These are phyloP conservation scores for Alethe diademata DNA, from an alignment of 2,113 vertebrate species.

Conservation along the genomic window DNA sequence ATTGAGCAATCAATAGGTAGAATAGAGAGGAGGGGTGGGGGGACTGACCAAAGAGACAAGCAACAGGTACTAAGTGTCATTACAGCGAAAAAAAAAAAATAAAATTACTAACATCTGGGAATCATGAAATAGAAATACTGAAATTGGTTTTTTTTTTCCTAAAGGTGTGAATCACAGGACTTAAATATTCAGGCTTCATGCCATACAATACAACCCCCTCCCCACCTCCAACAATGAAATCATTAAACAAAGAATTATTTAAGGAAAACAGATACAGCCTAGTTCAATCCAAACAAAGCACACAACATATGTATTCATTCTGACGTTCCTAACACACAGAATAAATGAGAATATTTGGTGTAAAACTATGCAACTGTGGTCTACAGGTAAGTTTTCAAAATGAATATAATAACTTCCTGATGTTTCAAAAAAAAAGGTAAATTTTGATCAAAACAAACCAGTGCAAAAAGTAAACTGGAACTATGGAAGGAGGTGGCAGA, in stretches of 20 bases:
- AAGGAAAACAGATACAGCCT: neutral
- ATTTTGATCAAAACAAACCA: neutral
- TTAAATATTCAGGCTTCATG: neutral
- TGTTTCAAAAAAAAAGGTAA: neutral
- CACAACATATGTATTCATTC: neutral
- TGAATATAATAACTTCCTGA: neutral
- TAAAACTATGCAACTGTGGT: neutral
- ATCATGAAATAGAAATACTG: neutral
- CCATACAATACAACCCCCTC: neutral
- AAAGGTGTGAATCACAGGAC: neutral
- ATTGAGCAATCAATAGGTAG: constrained; percentile 14
- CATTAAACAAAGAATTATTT: neutral
- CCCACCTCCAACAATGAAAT: neutral
- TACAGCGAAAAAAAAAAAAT: neutral
- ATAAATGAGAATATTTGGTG: neutral
- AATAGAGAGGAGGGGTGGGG: neutral
- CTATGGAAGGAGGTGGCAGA: neutral
- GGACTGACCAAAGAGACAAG: constrained; percentile 11
- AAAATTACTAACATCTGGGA: neutral
- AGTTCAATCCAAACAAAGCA: neutral
- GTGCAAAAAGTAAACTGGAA: neutral
- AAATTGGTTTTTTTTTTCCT: neutral
- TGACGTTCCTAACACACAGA: neutral
- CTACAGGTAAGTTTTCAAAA: neutral
- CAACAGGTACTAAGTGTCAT: neutral